phyloP scores from a whole-genome alignment of 2,888 invertebrate species.

The Eudasyphora cyanicolor region DNA sequence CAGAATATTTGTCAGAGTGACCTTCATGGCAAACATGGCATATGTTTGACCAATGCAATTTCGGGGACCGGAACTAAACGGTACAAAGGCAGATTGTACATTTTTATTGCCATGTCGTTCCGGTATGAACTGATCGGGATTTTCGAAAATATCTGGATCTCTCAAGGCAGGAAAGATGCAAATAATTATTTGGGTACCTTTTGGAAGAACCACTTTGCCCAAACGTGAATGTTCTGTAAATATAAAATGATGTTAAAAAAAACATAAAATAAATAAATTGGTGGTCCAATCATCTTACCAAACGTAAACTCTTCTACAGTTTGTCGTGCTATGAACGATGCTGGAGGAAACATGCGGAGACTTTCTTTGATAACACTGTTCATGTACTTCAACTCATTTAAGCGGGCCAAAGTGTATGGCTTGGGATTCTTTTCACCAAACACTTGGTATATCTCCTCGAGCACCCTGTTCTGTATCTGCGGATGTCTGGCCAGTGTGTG shows the following conservation, averaged over 20 bases:
- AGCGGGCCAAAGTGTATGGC: constrained; percentile 18
- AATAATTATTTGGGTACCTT: constrained; percentile 69
- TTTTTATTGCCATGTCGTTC: constrained; percentile 69
- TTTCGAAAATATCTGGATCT: constrained; percentile 42
- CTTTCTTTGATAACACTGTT: constrained; percentile 82
- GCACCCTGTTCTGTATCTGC: constrained; percentile 72
- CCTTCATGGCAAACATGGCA: constrained; percentile 66
- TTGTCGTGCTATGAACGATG: constrained; percentile 73
- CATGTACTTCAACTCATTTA: constrained; percentile 62
- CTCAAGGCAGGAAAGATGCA: constrained; percentile 69
- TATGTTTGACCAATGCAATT: constrained; percentile 69
- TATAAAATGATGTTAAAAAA: neutral
- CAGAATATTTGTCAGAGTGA: constrained; percentile 66
- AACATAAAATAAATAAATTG: neutral
- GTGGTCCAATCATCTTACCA: constrained; percentile 63
- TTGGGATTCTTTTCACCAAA: neutral
- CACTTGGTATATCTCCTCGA: constrained; percentile 71
- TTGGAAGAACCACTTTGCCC: constrained; percentile 68
- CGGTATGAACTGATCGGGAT: constrained; percentile 64
- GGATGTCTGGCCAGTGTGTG: constrained; percentile 73
- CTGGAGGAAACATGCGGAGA: constrained; percentile 84
- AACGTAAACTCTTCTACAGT: constrained; percentile 68
- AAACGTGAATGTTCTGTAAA: constrained; percentile 66
- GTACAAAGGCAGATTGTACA: constrained; percentile 21
- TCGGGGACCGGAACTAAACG: constrained; percentile 70